Evolutionary conservation across 2,113 vertebrate species (phyloP).

Genomic region (Phodopus roborovskii): DNA sequence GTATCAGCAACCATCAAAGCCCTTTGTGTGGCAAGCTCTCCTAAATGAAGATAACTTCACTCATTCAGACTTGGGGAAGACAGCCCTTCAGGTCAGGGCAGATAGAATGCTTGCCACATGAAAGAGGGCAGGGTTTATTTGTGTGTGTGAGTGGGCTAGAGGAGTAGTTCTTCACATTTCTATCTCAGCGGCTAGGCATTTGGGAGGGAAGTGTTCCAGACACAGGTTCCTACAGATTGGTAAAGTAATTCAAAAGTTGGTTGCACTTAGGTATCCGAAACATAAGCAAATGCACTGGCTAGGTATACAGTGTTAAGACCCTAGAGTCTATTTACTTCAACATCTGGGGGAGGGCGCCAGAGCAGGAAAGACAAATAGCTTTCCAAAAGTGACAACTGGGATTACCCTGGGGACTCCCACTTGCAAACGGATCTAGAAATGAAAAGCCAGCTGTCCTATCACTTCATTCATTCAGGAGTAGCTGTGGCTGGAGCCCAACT

Average conservation of each 20-base stretch:
- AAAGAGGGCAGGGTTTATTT: background rate
- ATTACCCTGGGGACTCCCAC: background rate
- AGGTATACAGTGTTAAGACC: background rate
- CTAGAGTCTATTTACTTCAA: background rate
- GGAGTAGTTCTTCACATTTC: background rate
- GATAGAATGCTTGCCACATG: background rate
- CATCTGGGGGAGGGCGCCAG: background rate
- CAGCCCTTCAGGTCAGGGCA: background rate
- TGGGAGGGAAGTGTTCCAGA: background rate
- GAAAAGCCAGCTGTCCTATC: background rate
- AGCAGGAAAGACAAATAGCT: background rate
- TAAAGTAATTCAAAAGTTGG: constrained; percentile 16
- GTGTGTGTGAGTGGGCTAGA: background rate
- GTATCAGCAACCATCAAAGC: background rate
- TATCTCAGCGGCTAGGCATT: background rate
- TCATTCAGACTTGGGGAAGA: background rate
- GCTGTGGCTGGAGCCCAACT: background rate
- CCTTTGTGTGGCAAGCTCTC: background rate
- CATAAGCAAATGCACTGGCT: background rate
- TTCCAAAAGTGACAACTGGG: background rate
- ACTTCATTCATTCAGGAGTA: background rate
- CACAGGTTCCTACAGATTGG: background rate
- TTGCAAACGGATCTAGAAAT: constrained; percentile 13
- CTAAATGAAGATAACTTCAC: background rate
- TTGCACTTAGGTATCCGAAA: background rate